Conservation (phyloP, 2,797 vertebrate species). For the Coregonus sp. region DNA sequence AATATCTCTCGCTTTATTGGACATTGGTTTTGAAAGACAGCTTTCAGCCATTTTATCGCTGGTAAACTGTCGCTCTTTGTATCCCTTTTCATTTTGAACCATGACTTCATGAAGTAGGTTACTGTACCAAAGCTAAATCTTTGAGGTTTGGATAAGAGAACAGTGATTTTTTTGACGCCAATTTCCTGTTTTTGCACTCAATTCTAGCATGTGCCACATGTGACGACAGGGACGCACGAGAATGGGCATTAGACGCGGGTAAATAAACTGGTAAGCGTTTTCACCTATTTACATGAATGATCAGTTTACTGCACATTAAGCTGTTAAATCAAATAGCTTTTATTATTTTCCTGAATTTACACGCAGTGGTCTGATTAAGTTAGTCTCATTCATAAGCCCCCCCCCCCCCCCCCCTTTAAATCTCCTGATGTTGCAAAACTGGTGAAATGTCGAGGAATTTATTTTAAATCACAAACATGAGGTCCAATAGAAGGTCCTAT, state of each 20-base stretch:
- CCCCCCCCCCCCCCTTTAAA: background rate
- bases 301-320: background rate
- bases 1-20: slow-evolving; percentile 38
- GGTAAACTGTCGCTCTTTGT: slow-evolving; percentile 27
- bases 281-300: slow-evolving; percentile 13
- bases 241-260: slow-evolving; percentile 28
- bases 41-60: slow-evolving; percentile 57
- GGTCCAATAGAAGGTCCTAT: background rate
- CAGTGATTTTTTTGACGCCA: slow-evolving; percentile 35
- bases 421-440: background rate
- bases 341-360: background rate
- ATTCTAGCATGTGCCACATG: slow-evolving; percentile 40
- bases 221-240: slow-evolving; percentile 29
- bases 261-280: slow-evolving; percentile 47
- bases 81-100: slow-evolving; percentile 29
- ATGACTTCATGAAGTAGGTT: slow-evolving; percentile 31
- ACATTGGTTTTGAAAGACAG: slow-evolving; percentile 33
- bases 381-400: background rate
- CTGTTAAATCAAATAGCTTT: background rate
- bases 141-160: slow-evolving; percentile 31
- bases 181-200: slow-evolving; percentile 29
- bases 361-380: background rate
- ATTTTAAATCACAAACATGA: background rate
- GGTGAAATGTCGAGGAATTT: background rate
- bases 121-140: slow-evolving; percentile 8